A percentile compares a stretch with the other conserved stretches of the same genome.
Evolutionary conservation across 2,888 invertebrate species (phyloP).

Genomic region (Xestobium rufovillosum): DNA sequence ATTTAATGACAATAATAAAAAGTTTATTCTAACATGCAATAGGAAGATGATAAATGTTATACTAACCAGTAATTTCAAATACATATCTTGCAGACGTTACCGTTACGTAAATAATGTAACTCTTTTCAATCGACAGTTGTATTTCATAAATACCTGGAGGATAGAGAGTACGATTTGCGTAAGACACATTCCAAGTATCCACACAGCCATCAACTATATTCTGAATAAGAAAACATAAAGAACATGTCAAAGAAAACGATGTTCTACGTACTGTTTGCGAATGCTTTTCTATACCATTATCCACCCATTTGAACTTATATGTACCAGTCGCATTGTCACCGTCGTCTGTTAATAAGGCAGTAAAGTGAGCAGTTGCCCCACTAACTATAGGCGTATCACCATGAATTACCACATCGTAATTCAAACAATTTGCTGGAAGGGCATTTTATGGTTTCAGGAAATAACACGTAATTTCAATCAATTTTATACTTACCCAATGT

Average conservation of each 20-base stretch:
- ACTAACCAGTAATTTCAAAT: slow-evolving; percentile 47
- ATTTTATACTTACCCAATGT: no score
- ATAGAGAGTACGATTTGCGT: slow-evolving; percentile 46
- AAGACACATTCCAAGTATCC: slow-evolving; percentile 57
- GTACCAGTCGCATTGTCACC: slow-evolving; percentile 40
- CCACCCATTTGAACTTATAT: slow-evolving; percentile 54
- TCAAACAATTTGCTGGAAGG: no score
- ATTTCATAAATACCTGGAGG: slow-evolving; percentile 54
- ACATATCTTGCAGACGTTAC: slow-evolving; percentile 37
- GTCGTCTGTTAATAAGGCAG: slow-evolving; percentile 48
- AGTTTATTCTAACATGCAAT: slow-evolving; percentile 9
- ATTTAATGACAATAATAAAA: no score
- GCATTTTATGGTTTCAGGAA: no score
- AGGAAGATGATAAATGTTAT: slow-evolving; percentile 9
- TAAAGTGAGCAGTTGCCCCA: slow-evolving; percentile 65
- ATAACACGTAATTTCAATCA: no score
- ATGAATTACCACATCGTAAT: slow-evolving; percentile 46
- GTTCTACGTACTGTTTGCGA: slow-evolving; percentile 41
- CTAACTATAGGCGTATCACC: slow-evolving; percentile 63
- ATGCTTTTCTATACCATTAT: slow-evolving; percentile 51
- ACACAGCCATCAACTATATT: slow-evolving; percentile 45
- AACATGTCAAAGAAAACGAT: slow-evolving; percentile 6
- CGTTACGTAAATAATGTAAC: slow-evolving; percentile 38
- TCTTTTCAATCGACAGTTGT: slow-evolving; percentile 46
- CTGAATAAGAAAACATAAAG: slow-evolving; percentile 33